Conservation (phyloP, 2,888 invertebrate genomes). For the Scaptomyza caliginosa region DNA sequence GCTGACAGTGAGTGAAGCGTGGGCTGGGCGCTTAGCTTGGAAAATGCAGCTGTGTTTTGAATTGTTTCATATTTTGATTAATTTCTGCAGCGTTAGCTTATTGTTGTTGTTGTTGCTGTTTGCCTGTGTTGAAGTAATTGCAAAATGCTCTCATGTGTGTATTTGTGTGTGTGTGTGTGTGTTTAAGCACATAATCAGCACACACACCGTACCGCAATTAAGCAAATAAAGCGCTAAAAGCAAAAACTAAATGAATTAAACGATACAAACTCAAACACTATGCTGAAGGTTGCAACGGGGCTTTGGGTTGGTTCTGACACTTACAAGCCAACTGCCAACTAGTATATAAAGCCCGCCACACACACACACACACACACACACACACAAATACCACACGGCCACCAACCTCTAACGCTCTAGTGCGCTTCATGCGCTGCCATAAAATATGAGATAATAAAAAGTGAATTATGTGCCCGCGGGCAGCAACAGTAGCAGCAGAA, state of each 20-base stretch:
- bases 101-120: conserved; percentile 41
- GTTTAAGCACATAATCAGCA: conserved; percentile 33
- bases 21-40: conserved; percentile 18
- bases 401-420: conserved; percentile 12
- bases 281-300: neutral
- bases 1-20: conserved; percentile 4
- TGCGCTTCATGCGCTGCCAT: conserved; percentile 51
- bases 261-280: conserved; percentile 36
- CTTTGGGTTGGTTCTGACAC: neutral
- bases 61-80: conserved; percentile 74
- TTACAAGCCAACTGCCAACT: conserved; percentile 30
- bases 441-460: conserved; percentile 78
- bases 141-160: conserved; percentile 50
- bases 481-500: conserved; percentile 36
- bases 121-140: conserved; percentile 67
- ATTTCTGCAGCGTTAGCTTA: conserved; percentile 47
- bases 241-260: conserved; percentile 71
- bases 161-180: conserved; percentile 11
- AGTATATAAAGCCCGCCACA: neutral
- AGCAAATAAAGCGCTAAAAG: conserved; percentile 68
- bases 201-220: conserved; percentile 47
- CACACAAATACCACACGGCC: neutral
- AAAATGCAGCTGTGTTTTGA: conserved; percentile 51
- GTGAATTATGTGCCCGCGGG: conserved; percentile 69
- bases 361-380: neutral